phyloP scores from a whole-genome alignment of 2,888 invertebrate genomes.

The Eristalis arbustorum region DNA sequence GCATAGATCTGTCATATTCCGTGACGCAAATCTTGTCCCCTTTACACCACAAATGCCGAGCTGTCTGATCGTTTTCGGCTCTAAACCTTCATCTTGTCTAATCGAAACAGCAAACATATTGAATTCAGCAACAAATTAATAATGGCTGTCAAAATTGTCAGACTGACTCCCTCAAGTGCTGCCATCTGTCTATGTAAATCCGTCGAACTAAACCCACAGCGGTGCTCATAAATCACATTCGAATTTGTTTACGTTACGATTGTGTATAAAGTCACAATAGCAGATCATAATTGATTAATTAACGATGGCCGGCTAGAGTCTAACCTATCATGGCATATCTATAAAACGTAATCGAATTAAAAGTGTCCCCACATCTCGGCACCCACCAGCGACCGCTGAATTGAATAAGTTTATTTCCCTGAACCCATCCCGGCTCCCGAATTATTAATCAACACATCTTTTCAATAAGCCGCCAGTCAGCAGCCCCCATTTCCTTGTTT shows the following conservation, averaged over 20 bases:
- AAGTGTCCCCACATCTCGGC: background rate
- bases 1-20: background rate
- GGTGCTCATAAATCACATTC: background rate
- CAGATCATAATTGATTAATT: conserved; percentile 2
- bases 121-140: background rate
- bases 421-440: background rate
- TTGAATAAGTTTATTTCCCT: background rate
- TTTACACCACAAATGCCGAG: background rate
- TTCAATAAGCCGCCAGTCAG: background rate
- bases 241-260: conserved; percentile 1
- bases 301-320: background rate
- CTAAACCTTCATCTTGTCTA: background rate
- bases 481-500: background rate
- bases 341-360: conserved; percentile 7
- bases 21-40: background rate
- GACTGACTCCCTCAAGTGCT: background rate
- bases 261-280: background rate
- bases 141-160: background rate
- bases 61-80: background rate
- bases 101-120: background rate
- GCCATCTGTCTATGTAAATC: background rate
- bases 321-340: background rate
- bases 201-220: background rate
- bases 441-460: conserved; percentile 4
- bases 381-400: background rate